Base-by-base conservation (phyloP, 1,140 invertebrate genomes). In the Drosophila funebris region DNA sequence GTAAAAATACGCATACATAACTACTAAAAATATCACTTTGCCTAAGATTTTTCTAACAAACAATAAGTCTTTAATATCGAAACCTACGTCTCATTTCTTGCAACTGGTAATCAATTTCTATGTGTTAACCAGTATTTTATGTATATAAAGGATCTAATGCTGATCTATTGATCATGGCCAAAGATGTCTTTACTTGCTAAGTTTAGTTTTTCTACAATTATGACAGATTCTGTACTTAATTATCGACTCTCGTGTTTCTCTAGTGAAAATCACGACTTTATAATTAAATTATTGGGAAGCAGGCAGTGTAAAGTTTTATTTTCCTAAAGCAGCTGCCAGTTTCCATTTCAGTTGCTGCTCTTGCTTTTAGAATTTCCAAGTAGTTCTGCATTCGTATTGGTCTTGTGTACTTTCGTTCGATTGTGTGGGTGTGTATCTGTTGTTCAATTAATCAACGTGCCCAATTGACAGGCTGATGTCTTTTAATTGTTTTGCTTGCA, bases 361-460 rank as follows among this genome's bases (percentile, higher is more conserved):
- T n/a, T 39, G 33, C 24, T 63, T 57, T 14, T 11, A 33, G 22
- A 64, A 73, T 63, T 73, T 41, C 7, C 31, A 56, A 78, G 57
- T 68, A 53, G 48, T 18, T 48, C 11, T 48, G 41, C 41, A 46
- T 46, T 58, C 16, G 27, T 62, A 53, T 56, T 36, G 37, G 22
- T 18, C 31, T 24, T 41, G n/a, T 31, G 29, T 6, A 60, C 16
- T 50, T 43, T 64, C 27, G 20, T 52, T 31, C 36, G 13, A 41
- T 48, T 43, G 9, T 18, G 6, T 20, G 13, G 29, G 27, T 37
- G 29, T 68, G 36, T 46, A 11, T 54, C 24, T 36, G 52, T 22
- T 37, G 50, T 58, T 73, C 52, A 80, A 85, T 80, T 79, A 76
- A 77, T 73, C 36, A 54, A 85, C 66, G 69, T 85, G 50, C 31